Evolutionary conservation across 2,113 vertebrate genomes (phyloP), one percentile per base, ranked within the genome.

Genomic region (Serinus canaria): DNA sequence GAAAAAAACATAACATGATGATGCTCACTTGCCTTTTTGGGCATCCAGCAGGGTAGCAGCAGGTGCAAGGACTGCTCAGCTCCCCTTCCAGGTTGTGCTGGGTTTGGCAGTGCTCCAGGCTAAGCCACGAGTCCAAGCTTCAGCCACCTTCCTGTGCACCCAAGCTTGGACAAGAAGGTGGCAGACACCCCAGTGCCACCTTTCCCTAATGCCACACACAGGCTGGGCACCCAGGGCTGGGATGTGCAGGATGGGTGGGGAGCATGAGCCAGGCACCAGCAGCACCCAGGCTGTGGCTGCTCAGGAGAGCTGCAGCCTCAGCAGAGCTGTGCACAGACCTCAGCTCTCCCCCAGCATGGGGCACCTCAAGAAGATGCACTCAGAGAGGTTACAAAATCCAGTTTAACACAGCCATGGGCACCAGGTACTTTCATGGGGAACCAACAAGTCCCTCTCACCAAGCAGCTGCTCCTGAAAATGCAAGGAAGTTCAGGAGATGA

Each of bases 1-100:
- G 10, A 2, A 39, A 52, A 68, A 68, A 21, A 3, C 0, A 0
- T 1, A 22, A 24, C 33, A 6, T 0, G 0, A 5, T 8, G 28
- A 46, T 5, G 59, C 13, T 15, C 39, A 4, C 27, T 49, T 24
- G 22, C 15, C 14, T n/a, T 16, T 41, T 76, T 30, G 27, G 58
- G 28, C 25, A 31, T 4, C 25, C 35, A 28, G 35, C 63, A 68
- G 23, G 63, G 60, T 6, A 35, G n/a, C 18, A 30, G 31, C 25
- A 28, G 52, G 37, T n/a, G 22, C 52, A 50, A 37, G 53, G 39
- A 31, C 28, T 22, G 31, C 58, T 37, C 44, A n/a, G 37, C 4
- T 68, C 3, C 28, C 13, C 31, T 53, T 44, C 22, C 17, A 37
- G 31, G 8, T 25, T 52, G 35, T 5, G 69, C 31, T 41, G 58